These are phyloP conservation scores for Axinella damicornis DNA, from an alignment of 37 sponge, comb jelly and placozoan genomes.

Conservation along the genomic window DNA sequence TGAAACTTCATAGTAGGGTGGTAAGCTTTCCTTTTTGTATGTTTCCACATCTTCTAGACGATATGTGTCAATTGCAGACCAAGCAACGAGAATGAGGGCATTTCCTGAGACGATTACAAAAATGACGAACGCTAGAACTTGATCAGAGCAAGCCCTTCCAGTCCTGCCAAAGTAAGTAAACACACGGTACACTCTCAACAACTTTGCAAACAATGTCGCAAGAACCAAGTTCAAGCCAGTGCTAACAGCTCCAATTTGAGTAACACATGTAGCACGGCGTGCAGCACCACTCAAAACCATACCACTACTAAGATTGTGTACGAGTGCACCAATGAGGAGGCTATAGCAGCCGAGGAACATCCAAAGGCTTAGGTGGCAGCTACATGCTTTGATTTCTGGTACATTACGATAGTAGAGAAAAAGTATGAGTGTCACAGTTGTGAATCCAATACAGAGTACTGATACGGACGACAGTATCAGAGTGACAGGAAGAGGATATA, in stretches of 20 bases:
- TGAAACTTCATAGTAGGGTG: neutral
- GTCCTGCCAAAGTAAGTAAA: neutral
- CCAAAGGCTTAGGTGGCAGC: constrained; percentile 11
- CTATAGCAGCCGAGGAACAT: constrained; percentile 47
- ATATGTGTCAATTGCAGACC: neutral
- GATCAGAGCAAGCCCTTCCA: neutral
- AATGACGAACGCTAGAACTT: neutral
- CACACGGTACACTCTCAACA: constrained; percentile 2
- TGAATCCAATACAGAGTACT: neutral
- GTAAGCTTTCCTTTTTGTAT: too few relatives aligned
- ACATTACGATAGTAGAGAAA: constrained; percentile 17
- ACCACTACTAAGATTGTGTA: neutral
- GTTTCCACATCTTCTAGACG: neutral
- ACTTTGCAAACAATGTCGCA: constrained; percentile 9
- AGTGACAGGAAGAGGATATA: neutral
- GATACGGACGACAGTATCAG: neutral
- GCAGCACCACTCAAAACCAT: neutral
- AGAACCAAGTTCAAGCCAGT: constrained; percentile 14
- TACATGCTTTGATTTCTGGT: constrained; percentile 46
- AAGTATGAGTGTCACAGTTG: neutral
- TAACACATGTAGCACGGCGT: neutral
- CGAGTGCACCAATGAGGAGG: neutral
- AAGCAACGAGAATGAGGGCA: neutral
- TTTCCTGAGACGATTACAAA: constrained; percentile 5
- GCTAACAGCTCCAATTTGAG: neutral